phyloP scores from a whole-genome alignment of 2,113 vertebrate species.

The Laterallus jamaicensis region DNA sequence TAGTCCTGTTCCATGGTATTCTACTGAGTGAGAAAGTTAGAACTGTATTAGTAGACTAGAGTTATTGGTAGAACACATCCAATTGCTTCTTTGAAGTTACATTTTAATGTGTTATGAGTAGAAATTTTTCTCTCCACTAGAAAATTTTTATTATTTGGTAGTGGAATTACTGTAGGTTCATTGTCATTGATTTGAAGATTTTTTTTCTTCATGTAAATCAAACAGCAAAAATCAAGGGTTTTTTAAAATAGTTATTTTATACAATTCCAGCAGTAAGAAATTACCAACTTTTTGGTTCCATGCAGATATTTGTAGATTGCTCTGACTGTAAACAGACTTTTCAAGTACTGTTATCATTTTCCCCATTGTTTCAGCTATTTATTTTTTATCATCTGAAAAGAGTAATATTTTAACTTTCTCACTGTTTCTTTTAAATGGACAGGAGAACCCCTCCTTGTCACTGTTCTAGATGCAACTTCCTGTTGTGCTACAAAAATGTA shows the following conservation, averaged over 20 bases:
- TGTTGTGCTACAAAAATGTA: background rate
- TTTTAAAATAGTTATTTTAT: background rate
- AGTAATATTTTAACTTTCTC: background rate
- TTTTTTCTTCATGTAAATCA: background rate
- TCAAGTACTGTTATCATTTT: background rate
- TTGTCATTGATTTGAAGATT: background rate
- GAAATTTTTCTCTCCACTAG: background rate
- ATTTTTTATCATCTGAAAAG: background rate
- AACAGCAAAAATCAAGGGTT: background rate
- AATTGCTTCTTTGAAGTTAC: background rate
- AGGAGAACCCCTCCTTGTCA: rapidly evolving
- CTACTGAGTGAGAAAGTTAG: background rate
- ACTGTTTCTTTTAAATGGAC: background rate
- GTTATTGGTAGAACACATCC: background rate
- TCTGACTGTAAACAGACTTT: background rate
- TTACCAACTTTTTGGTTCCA: background rate
- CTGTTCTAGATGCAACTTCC: background rate
- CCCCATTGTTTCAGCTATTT: background rate
- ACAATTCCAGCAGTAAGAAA: background rate
- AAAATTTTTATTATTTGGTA: background rate
- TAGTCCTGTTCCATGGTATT: background rate
- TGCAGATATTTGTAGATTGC: background rate
- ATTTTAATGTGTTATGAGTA: background rate
- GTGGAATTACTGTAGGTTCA: background rate
- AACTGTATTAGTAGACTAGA: background rate